phyloP scores from a whole-genome alignment of 2,888 invertebrate genomes.

The Oscheius myriophilus region DNA sequence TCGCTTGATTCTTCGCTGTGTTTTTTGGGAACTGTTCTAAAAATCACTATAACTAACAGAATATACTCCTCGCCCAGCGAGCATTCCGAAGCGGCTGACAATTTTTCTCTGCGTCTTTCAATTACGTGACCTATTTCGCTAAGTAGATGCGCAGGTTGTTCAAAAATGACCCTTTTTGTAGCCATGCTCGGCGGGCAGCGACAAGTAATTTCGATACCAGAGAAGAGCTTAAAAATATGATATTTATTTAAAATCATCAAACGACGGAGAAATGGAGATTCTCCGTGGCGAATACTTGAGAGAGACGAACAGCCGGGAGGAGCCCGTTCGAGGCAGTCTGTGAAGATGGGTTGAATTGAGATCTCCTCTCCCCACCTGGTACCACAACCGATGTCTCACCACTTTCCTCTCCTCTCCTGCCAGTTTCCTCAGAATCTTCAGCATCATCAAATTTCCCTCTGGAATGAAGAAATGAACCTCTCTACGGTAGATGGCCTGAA shows the following conservation, averaged over 20 bases:
- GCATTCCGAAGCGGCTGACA: no score
- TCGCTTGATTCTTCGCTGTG: no score
- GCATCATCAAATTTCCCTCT: neutral
- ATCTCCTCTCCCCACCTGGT: constrained; percentile 10
- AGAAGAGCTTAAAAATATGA: neutral
- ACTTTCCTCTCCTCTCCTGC: constrained; percentile 9
- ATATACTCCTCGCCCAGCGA: no score
- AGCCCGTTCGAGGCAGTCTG: constrained; percentile 17
- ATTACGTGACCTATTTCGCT: no score
- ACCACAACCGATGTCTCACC: constrained; percentile 16
- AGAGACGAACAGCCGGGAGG: constrained; percentile 3
- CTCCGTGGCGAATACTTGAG: constrained; percentile 4
- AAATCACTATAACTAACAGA: no score
- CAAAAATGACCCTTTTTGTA: no score
- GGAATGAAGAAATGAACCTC: constrained; percentile 32
- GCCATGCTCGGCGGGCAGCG: no score
- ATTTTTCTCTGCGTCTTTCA: no score
- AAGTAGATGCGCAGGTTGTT: no score
- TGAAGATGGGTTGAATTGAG: neutral
- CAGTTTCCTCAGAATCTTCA: constrained; percentile 13
- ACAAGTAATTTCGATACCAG: no score
- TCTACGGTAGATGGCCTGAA: constrained; percentile 32
- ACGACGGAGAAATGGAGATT: constrained; percentile 14
- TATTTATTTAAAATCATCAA: neutral
- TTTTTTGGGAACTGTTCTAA: no score